Evolutionary conservation across 2,113 vertebrate genomes (phyloP), one percentile per base, ranked within the genome.

Genomic region (Myrmecophaga tridactyla): DNA sequence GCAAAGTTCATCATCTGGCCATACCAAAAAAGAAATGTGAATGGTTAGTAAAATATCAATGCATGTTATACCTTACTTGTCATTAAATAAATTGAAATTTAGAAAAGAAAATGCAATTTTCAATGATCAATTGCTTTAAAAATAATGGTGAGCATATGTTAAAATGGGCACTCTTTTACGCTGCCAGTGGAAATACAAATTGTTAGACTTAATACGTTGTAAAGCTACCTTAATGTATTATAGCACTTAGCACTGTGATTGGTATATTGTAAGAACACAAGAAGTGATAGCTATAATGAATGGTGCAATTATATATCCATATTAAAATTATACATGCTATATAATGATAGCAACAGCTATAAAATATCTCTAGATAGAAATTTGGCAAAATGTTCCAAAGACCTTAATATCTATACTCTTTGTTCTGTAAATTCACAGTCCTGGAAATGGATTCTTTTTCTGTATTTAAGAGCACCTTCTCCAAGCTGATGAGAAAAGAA

Each of bases 281-380:
- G 81, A 90, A 95, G n/a, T 78, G 56, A 78, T 82, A 87, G 48
- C 53, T 82, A n/a, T 51, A 90, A 92, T 89, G 70, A 95, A 90
- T 96, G 89, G n/a, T 53, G 10, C 58, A 91, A 95, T 97, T 94
- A 95, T 77, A 91, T 17, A 82, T 82, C 73, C 80, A 7, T 73
- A 93, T 86, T 94, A 89, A 95, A 95, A 91, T 94, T 89, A 87
- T 91, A 91, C 73, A 63, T 89, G 34, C 34, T 41, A 36, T 39
- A 78, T 82, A 93, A 94, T 94, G 86, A 95, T 78, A 62, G 83
- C 25, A 90, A 48, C 72, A 86, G 41, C 53, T 91, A 94, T 94
- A 86, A 96, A 95, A 15, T 73, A 86, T 63, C 69, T 93, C 65
- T 84, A 70, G 69, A 93, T 63, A 86, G 86, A 76, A 97, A 93